phyloP scores from a whole-genome alignment of 2,888 invertebrate genomes.

The Chrysolina americana region DNA sequence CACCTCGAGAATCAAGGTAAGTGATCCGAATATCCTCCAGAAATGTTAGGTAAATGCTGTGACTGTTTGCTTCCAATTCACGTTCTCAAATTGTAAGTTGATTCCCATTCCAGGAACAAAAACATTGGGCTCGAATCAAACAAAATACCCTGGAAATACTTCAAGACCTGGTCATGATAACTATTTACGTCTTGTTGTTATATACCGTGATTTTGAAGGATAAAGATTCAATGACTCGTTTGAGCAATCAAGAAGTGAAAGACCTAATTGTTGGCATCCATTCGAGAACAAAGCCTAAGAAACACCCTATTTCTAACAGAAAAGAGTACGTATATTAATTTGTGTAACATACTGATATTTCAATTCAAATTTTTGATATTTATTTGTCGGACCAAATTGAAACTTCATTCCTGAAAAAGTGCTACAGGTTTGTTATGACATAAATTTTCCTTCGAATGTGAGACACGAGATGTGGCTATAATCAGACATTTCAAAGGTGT shows the following conservation, averaged over 20 bases:
- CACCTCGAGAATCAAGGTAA: constrained; percentile 44
- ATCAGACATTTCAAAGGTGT: too few relatives aligned
- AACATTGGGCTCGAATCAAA: constrained; percentile 46
- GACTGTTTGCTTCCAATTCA: not conserved
- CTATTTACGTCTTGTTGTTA: constrained; percentile 56
- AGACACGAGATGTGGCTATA: too few relatives aligned
- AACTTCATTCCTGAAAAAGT: too few relatives aligned
- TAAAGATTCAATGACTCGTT: constrained; percentile 49
- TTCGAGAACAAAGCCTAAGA: constrained; percentile 34
- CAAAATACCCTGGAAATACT: constrained; percentile 47
- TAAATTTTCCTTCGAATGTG: too few relatives aligned
- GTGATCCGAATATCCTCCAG: not conserved
- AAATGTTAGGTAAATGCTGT: not conserved
- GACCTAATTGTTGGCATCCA: constrained; percentile 50
- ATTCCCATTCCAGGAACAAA: constrained; percentile 39
- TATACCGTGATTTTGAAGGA: constrained; percentile 56
- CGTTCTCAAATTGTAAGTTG: too few relatives aligned
- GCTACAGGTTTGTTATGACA: too few relatives aligned
- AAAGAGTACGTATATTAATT: constrained; percentile 35
- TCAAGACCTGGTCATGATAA: constrained; percentile 58
- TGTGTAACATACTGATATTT: too few relatives aligned
- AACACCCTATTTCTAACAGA: constrained; percentile 19
- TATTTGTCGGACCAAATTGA: too few relatives aligned
- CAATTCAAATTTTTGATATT: too few relatives aligned
- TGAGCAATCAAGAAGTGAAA: constrained; percentile 53